Evolutionary conservation across 2,113 vertebrate genomes (phyloP), one percentile per base, ranked within the genome.

Genomic region (Eleginops maclovinus): DNA sequence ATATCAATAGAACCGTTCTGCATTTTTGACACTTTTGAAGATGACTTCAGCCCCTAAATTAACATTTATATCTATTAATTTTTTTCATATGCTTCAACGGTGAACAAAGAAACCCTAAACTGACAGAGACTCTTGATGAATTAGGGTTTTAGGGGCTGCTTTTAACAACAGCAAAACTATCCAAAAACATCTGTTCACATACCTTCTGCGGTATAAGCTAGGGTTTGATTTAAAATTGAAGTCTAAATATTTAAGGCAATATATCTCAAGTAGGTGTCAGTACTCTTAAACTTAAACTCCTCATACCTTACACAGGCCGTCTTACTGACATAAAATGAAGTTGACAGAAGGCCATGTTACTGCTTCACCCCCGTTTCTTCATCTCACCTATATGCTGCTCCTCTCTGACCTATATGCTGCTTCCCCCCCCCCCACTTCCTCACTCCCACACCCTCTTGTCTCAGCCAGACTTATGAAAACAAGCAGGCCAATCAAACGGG

Each of bases 401-500:
- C 16, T 40, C 61, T 41, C 61, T 26, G 59, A 74, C 74, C 16
- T n/a, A n/a, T n/a, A n/a, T n/a, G n/a, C n/a, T n/a, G 1, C 59
- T 17, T 50, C 51, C 67, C 24, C 72, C 61, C 24, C 77, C 65
- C 67, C 73, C 79, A 8, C 77, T 31, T 74, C 75, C 82, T 58
- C 47, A 10, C 71, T 64, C 58, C 44, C 19, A 24, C 69, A 49
- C 64, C 47, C 62, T 64, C 72, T 17, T 2, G 51, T 85, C 86
- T 87, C 77, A 77, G 71, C 47, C 75, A 90, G 88, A 88, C 87
- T 80, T 85, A 87, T 85, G 77, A 93, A 91, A 94, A 94, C 84
- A 94, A 95, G 86, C 92, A 89, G 88, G 24, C 79, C 77, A 92
- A 93, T 94, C 89, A 78, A 73, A 81, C 86, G 92, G 87, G 91